A percentile compares a stretch with the other conserved stretches of the same genome.
Conservation (phyloP, 2,113 vertebrate genomes). For the Poeciliopsis retropinna region DNA sequence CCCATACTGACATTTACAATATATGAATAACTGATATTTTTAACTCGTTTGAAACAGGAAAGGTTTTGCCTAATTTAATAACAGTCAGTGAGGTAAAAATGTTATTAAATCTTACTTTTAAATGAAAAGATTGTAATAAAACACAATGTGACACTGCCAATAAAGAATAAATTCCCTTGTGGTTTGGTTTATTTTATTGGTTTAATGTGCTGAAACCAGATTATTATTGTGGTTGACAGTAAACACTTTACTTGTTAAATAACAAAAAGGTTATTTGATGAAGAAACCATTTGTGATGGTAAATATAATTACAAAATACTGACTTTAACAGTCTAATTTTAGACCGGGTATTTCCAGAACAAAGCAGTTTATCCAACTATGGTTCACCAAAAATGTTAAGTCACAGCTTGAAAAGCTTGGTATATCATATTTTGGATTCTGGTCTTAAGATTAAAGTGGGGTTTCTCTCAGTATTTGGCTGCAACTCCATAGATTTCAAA, state of each 20-base stretch:
- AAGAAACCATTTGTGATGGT: not conserved
- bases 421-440: not conserved
- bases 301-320: not conserved
- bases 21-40: not conserved
- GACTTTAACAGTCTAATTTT: not conserved
- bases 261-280: not conserved
- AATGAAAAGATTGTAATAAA: conserved; percentile 36
- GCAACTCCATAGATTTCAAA: not conserved
- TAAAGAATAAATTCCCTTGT: not conserved
- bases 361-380: not conserved
- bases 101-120: not conserved
- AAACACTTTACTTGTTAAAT: too few relatives aligned
- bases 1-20: not conserved
- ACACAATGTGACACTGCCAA: conserved; percentile 11
- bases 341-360: not conserved
- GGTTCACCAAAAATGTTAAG: not conserved
- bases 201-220: not conserved
- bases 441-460: not conserved
- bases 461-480: not conserved
- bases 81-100: not conserved
- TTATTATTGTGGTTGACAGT: not conserved
- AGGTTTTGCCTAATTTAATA: not conserved
- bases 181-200: not conserved
- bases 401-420: not conserved
- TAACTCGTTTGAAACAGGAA: not conserved